These are phyloP conservation scores for Darevskia nairensis DNA, from an alignment of 2,797 vertebrate genomes.

Conservation along the genomic window DNA sequence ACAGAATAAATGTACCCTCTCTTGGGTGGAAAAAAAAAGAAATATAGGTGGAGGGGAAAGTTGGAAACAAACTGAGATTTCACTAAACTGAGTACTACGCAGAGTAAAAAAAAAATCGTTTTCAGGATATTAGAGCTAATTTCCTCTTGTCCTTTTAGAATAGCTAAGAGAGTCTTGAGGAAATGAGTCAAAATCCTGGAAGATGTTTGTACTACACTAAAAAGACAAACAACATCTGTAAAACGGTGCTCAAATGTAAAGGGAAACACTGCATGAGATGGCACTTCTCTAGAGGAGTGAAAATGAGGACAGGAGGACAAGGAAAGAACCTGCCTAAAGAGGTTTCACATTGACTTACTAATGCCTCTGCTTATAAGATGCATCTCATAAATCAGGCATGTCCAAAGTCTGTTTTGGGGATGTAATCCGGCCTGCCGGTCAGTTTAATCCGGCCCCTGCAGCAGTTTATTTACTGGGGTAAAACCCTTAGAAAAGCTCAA, in stretches of 20 bases:
- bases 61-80: conserved; percentile 41
- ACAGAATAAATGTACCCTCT: conserved; percentile 5
- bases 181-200: conserved; percentile 84
- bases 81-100: conserved; percentile 12
- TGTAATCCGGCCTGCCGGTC: no score
- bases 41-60: not conserved
- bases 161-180: conserved; percentile 77
- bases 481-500: no score
- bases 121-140: conserved; percentile 69
- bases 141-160: conserved; percentile 77
- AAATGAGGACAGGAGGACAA: conserved; percentile 32
- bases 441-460: no score
- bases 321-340: conserved; percentile 11
- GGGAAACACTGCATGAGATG: conserved; percentile 56
- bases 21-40: not conserved
- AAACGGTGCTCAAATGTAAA: conserved; percentile 54
- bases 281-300: conserved; percentile 38
- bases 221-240: conserved; percentile 78
- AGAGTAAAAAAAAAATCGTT: conserved; percentile 39
- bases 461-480: no score
- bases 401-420: no score
- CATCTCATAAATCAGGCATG: not conserved
- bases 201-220: conserved; percentile 71
- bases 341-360: conserved; percentile 43
- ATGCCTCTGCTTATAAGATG: conserved; percentile 40